Base-by-base conservation (phyloP, 2,113 vertebrate genomes). In the Hystrix brachyura region DNA sequence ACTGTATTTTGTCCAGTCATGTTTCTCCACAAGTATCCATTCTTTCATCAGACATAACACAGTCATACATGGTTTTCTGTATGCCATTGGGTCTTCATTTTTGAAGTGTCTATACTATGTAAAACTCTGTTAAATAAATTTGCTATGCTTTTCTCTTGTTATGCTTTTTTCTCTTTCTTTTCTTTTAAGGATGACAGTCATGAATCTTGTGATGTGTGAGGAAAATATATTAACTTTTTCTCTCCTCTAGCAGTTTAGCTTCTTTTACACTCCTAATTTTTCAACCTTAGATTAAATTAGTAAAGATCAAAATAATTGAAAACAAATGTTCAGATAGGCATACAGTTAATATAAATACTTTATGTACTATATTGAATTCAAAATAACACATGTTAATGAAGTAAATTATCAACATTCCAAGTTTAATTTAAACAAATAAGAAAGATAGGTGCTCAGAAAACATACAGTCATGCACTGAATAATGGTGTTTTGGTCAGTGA, bases 261-360 rank as follows among this genome's bases (percentile, higher is more conserved):
- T 76, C 21, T 74, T 74, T 51, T 62, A 67, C 0, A 23, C 5
- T 48, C 60, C 46, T 85, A 71, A 57, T 27, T 71, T 95, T 92
- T 86, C 46, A 95, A 78, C 0, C 3, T 74, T 91, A 67, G 17
- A 62, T 80, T 81, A 86, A 80, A 60, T 72, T 86, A 86, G 53
- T 3, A 53, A 83, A 76, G 43, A n/a, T 89, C 7, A 69, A 89
- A 92, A 76, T 76, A 89, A 57, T 59, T 27, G 74, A 69, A 85
- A 91, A 82, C 19, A 90, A 71, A 79, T 81, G 3, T 29, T 96
- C 13, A 25, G 29, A 46, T 89, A 62, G 51, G 12, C 25, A 76
- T 69, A 34, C 8, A 57, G 57, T 95, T 84, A 76, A 71, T 84
- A 13, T 76, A 87, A 95, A 48, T 87, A 79, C 38, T 71, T 53